Evolutionary conservation across 2,113 vertebrate genomes (phyloP).

Genomic region (Pogona vitticeps): DNA sequence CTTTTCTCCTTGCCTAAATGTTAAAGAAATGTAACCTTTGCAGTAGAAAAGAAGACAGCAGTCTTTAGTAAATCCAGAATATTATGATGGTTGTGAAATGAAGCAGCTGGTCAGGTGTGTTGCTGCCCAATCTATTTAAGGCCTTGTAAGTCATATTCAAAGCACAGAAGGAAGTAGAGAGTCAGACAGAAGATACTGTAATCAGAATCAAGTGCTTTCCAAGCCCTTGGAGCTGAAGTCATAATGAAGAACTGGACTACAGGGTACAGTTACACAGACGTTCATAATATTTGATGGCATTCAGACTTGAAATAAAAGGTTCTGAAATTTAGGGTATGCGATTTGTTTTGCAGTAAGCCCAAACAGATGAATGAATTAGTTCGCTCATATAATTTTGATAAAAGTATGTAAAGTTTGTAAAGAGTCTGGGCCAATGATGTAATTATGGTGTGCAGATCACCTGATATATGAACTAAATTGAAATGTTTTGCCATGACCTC

Average conservation of each 20-base stretch:
- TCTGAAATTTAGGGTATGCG: not conserved
- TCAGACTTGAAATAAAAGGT: not conserved
- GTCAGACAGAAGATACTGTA: not conserved
- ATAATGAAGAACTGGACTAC: not conserved
- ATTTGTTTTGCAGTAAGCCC: not conserved
- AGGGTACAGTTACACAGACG: not conserved
- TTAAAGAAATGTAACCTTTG: not conserved
- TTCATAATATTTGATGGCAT: not conserved
- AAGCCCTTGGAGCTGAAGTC: not conserved
- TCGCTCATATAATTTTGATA: not conserved
- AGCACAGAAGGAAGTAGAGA: not conserved
- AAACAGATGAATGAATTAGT: not conserved
- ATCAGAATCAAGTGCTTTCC: not conserved
- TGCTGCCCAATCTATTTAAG: not conserved
- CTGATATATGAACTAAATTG: not conserved
- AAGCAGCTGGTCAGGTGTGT: not conserved
- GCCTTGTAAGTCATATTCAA: not conserved
- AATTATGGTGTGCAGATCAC: not conserved
- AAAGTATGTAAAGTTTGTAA: not conserved
- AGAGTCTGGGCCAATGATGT: not conserved
- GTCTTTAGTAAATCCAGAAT: not conserved
- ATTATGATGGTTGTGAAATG: not conserved
- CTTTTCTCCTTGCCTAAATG: not conserved
- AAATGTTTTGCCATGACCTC: not conserved
- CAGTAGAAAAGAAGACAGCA: not conserved